Evolutionary conservation across 2,888 invertebrate genomes (phyloP).

Genomic region (Leucania comma): DNA sequence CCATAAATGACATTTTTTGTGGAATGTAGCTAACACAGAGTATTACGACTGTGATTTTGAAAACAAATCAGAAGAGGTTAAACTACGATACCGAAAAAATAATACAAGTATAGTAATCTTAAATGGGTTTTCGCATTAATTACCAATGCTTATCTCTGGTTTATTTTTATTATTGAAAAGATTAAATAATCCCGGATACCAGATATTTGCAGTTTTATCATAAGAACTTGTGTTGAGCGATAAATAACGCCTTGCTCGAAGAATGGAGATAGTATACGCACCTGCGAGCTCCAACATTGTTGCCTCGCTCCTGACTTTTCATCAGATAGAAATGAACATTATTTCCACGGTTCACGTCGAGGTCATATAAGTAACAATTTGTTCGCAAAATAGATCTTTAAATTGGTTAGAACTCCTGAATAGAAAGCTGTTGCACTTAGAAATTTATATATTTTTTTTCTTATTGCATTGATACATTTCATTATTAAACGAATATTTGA

Average conservation of each 20-base stretch:
- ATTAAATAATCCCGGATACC: slow-evolving; percentile 5
- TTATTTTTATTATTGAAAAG: slow-evolving; percentile 28
- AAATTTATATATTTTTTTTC: slow-evolving; percentile 29
- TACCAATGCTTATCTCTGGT: slow-evolving; percentile 12
- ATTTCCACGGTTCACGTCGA: slow-evolving; percentile 51
- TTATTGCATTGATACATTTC: slow-evolving; percentile 45
- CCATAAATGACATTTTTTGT: neutral
- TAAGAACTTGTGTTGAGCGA: neutral
- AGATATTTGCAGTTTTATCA: slow-evolving; percentile 10
- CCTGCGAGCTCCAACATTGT: slow-evolving; percentile 20
- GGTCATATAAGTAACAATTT: slow-evolving; percentile 58
- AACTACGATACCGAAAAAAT: neutral
- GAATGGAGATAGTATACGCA: slow-evolving; percentile 24
- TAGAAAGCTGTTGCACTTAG: slow-evolving; percentile 57
- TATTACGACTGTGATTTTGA: neutral
- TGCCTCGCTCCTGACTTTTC: slow-evolving; percentile 34
- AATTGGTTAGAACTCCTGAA: slow-evolving; percentile 54
- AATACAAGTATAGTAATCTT: slow-evolving; percentile 24
- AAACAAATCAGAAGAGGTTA: neutral
- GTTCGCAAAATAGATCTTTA: slow-evolving; percentile 47
- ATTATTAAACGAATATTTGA: slow-evolving; percentile 16
- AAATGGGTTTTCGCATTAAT: slow-evolving; percentile 23
- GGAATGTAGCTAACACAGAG: neutral
- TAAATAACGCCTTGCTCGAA: slow-evolving; percentile 16
- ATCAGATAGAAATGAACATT: slow-evolving; percentile 43